A percentile compares a stretch with the other conserved stretches of the same genome.
Evolutionary conservation across 2,113 vertebrate genomes (phyloP).

Genomic region (Loxodonta africana): DNA sequence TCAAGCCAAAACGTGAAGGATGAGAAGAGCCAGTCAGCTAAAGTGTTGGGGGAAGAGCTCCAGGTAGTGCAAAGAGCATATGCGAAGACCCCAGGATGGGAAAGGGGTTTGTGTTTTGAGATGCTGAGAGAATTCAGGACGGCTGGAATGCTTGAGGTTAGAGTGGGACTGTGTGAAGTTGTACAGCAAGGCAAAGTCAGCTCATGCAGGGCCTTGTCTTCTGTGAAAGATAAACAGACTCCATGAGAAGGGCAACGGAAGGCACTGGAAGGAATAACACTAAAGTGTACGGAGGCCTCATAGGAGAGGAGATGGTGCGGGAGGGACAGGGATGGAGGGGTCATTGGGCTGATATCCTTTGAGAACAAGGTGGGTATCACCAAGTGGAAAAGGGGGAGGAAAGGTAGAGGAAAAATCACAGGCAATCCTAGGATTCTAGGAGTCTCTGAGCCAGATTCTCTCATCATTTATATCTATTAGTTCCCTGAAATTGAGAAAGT

Average conservation of each 20-base stretch:
- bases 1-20: neutral
- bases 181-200: neutral
- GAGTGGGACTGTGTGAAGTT: neutral
- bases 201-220: no score
- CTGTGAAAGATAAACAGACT: neutral
- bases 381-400: neutral
- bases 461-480: neutral
- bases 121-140: neutral
- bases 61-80: neutral
- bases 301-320: neutral
- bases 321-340: neutral
- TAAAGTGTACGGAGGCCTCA: neutral
- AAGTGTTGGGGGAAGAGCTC: neutral
- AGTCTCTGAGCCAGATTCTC: neutral
- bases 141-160: neutral
- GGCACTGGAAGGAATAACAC: neutral
- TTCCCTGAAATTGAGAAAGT: neutral
- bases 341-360: neutral
- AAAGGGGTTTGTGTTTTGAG: neutral
- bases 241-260: neutral
- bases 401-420: neutral
- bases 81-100: neutral
- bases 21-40: neutral
- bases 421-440: neutral
- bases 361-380: neutral